Conservation (phyloP, 2,888 invertebrate species). For the Conomelus anceps region DNA sequence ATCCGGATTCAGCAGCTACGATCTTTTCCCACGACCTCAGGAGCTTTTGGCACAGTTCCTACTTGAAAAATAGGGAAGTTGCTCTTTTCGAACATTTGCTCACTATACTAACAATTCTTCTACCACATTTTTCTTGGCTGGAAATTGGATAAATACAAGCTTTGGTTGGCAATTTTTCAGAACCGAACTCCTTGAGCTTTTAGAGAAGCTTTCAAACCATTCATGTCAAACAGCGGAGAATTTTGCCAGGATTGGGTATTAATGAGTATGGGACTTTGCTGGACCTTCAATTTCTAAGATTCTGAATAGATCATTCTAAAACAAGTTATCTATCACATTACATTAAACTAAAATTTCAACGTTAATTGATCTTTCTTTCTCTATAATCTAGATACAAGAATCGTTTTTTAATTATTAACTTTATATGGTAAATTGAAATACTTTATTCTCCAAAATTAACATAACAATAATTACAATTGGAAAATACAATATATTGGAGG, state of each 20-base stretch:
- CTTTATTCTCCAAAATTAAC: too few species aligned
- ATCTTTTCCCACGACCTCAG: not conserved
- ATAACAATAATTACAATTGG: too few species aligned
- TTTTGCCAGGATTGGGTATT: not conserved
- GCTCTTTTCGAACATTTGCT: not conserved
- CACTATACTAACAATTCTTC: not conserved
- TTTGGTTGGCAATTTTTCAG: not conserved
- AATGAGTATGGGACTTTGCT: not conserved
- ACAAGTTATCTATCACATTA: too few species aligned
- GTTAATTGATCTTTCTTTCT: too few species aligned
- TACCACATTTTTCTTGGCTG: not conserved
- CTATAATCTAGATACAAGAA: too few species aligned
- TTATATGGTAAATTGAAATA: too few species aligned
- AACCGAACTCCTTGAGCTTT: not conserved
- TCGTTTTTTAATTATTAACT: too few species aligned
- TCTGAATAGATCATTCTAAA: too few species aligned
- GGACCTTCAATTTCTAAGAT: too few species aligned
- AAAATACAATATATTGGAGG: too few species aligned
- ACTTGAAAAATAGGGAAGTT: not conserved
- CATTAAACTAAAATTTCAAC: too few species aligned
- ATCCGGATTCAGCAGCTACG: not conserved
- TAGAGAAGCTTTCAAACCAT: too few species aligned
- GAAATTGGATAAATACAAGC: not conserved
- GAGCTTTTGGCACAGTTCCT: not conserved
- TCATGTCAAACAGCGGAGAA: not conserved